Percentiles rank a stretch among this genome's conserved stretches.
Evolutionary conservation across 2,888 invertebrate species (phyloP).

Genomic region (Cosmopolites sordidus): DNA sequence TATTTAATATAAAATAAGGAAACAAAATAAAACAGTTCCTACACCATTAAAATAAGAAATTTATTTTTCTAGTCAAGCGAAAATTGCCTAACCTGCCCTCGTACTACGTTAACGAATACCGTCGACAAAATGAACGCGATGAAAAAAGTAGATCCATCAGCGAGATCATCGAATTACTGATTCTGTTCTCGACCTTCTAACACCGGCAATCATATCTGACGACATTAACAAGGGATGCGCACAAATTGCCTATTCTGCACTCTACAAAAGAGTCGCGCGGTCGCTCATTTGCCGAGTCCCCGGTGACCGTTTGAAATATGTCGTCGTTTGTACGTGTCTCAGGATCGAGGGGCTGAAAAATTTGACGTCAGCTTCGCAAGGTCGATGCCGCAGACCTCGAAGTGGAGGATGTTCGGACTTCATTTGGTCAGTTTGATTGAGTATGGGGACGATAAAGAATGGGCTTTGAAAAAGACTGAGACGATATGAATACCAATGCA

Average conservation of each 20-base stretch:
- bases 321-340: conserved; percentile 39
- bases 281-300: conserved; percentile 26
- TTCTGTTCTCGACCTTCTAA: conserved; percentile 4
- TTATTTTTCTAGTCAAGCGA: no score
- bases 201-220: conserved; percentile 23
- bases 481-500: no score
- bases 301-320: conserved; percentile 36
- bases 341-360: conserved; percentile 37
- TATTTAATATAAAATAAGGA: no score
- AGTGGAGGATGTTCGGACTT: background rate
- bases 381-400: conserved; percentile 18
- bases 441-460: no score
- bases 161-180: background rate
- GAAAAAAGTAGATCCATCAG: no score
- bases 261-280: conserved; percentile 22
- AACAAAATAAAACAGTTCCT: no score
- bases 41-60: no score
- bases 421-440: background rate
- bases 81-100: no score
- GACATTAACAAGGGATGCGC: conserved; percentile 23
- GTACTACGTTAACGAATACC: no score
- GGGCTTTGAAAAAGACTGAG: no score
- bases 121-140: no score
- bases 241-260: conserved; percentile 28
- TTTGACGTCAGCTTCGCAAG: conserved; percentile 37